Percentiles rank a stretch among this genome's conserved stretches.
Conservation (phyloP, 1,140 invertebrate genomes). For the Lepidurus packardi region DNA sequence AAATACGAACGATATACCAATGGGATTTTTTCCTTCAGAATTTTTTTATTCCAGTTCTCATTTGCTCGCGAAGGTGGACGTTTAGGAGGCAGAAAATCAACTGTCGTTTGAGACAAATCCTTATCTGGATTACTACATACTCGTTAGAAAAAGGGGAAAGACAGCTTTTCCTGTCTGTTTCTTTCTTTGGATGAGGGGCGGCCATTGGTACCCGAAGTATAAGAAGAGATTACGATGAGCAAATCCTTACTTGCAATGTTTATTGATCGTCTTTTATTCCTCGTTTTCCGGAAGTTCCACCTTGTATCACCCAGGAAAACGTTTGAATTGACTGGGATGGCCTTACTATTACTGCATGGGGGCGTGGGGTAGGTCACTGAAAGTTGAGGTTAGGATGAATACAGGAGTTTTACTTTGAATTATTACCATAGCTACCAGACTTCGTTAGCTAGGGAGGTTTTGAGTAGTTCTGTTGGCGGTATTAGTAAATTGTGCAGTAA, state of each 20-base stretch:
- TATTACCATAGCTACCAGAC: background rate
- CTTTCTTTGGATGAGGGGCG: background rate
- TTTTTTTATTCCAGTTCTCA: too few relatives aligned
- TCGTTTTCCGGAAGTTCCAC: background rate
- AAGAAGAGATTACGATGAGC: constrained; percentile 3
- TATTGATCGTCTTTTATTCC: constrained; percentile 6
- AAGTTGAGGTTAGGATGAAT: too few relatives aligned
- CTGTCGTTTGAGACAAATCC: too few relatives aligned
- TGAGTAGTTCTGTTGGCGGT: background rate
- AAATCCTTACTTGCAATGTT: background rate
- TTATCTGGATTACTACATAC: too few relatives aligned
- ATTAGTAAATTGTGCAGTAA: too few relatives aligned
- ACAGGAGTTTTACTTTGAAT: background rate
- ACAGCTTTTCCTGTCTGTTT: background rate
- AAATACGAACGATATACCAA: too few relatives aligned
- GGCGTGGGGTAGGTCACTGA: background rate
- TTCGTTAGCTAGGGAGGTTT: background rate
- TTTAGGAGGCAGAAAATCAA: too few relatives aligned
- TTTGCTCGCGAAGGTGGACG: too few relatives aligned
- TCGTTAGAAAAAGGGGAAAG: too few relatives aligned
- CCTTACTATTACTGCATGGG: background rate
- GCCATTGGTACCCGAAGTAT: background rate
- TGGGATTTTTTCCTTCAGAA: too few relatives aligned
- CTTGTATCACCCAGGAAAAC: background rate
- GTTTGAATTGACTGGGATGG: background rate